Base-by-base conservation (phyloP, 2,113 vertebrate genomes). In the Scytalopus superciliaris region DNA sequence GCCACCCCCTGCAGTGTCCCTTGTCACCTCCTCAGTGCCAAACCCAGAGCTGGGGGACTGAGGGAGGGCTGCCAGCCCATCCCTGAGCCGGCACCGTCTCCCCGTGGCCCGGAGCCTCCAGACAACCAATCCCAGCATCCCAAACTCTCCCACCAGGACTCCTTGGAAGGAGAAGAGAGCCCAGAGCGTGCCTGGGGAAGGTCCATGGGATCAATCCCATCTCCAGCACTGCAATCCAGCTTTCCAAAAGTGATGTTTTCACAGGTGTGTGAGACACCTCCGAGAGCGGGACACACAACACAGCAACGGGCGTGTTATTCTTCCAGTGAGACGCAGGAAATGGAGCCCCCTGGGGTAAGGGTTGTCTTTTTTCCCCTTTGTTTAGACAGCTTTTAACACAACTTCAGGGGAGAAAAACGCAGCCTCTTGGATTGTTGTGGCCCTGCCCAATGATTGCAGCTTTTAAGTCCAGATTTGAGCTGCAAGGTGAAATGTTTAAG, bases 321-420 rank as follows among this genome's bases (percentile, higher is more conserved):
- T 93, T 55, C 22, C 18, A 79, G 60, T 0, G 0, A 74, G 72
- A 40, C 9, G 33, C 92, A 47, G 88, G 90, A 88, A 81, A 47
- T 0, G 1, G 47, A 88, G 24, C 50, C 72, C 72, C 85, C 89
- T 35, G 40, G 69, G 42, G 70, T 19, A 56, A 60, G 56, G 40
- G 25, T 5, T 84, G 40, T 44, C 52, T 56, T 60, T 15, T 33
- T n/a, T 25, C 6, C 6, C 33, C 40, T 89, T 78, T 95, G 78
- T 92, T 94, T 94, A 49, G 25, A 70, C 92, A 95, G 92, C 85
- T 92, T 92, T 79, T 70, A 62, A 15, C 22, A 5, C 3, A 59
- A 56, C 14, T 23, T n/a, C n/a, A 30, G 44, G 45, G 16, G 28
- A 35, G 44, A n/a, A 28, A 76, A 74, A 53, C 1, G 21, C 60